Conservation (phyloP, 2,113 vertebrate species). For the Anthoscopus minutus region DNA sequence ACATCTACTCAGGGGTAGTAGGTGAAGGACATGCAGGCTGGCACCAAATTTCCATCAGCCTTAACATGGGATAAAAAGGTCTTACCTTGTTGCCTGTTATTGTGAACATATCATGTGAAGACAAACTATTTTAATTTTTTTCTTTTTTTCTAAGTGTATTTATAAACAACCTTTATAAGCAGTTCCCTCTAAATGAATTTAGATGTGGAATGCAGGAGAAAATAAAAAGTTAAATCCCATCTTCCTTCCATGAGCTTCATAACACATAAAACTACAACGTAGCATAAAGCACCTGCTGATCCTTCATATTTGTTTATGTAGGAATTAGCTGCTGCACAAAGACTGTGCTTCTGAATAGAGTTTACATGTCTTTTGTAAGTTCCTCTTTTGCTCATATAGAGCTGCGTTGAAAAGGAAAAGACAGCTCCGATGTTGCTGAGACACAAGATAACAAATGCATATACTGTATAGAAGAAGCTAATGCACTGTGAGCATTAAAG, state of each 20-base stretch:
- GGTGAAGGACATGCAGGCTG: slow-evolving; percentile 11
- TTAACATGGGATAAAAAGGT: background rate
- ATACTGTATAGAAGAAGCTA: background rate
- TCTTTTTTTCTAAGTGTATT: background rate
- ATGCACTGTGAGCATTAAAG: background rate
- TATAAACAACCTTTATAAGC: background rate
- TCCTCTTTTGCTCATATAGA: background rate
- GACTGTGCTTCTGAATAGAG: background rate
- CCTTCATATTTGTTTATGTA: background rate
- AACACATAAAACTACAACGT: background rate
- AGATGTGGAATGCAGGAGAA: background rate
- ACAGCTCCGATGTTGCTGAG: background rate
- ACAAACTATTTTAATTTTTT: background rate
- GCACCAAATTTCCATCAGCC: background rate
- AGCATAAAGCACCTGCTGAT: background rate
- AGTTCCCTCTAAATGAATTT: background rate
- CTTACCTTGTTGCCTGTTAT: background rate
- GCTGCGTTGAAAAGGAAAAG: background rate
- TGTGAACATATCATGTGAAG: background rate
- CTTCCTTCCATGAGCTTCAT: background rate
- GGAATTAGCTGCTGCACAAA: background rate
- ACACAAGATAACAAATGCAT: background rate
- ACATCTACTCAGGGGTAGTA: background rate
- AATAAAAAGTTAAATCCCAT: background rate
- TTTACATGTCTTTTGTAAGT: background rate